These are phyloP conservation scores for Chydorus sphaericus DNA, from an alignment of 2,888 invertebrate species.

Conservation along the genomic window DNA sequence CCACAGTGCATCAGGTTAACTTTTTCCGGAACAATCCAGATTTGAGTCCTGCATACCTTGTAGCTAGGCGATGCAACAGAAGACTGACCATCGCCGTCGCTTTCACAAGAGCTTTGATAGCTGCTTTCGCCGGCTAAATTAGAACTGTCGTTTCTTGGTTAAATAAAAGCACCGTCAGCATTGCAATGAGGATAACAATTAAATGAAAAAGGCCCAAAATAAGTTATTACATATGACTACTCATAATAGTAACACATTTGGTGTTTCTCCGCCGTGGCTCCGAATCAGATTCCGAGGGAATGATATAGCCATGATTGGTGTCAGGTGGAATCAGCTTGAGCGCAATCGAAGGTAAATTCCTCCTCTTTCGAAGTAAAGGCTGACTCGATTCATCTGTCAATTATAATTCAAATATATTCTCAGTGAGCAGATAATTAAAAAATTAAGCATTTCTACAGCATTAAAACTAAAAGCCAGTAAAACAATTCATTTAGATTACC, in stretches of 20 bases:
- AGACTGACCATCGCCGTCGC: conserved; percentile 42
- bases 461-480: no score
- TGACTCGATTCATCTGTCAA: neutral
- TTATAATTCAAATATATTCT: no score
- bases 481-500: no score
- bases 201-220: neutral
- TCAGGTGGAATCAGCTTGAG: neutral
- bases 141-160: neutral
- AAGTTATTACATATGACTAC: neutral
- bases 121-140: conserved; percentile 22
- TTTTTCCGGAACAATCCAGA: no score
- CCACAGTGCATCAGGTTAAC: no score
- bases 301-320: neutral
- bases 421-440: no score
- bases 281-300: neutral
- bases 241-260: neutral
- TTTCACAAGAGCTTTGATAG: conserved; percentile 32
- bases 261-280: neutral
- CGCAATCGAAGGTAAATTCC: neutral
- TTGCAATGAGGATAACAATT: neutral
- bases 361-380: neutral
- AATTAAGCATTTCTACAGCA: no score
- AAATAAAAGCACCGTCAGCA: neutral
- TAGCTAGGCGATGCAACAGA: conserved; percentile 20
- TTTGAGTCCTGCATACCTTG: conserved; percentile 21